A percentile compares a stretch with the other conserved stretches of the same genome.
Conservation (phyloP, 2,797 vertebrate genomes). For the Oryzias dopingdopingensis region DNA sequence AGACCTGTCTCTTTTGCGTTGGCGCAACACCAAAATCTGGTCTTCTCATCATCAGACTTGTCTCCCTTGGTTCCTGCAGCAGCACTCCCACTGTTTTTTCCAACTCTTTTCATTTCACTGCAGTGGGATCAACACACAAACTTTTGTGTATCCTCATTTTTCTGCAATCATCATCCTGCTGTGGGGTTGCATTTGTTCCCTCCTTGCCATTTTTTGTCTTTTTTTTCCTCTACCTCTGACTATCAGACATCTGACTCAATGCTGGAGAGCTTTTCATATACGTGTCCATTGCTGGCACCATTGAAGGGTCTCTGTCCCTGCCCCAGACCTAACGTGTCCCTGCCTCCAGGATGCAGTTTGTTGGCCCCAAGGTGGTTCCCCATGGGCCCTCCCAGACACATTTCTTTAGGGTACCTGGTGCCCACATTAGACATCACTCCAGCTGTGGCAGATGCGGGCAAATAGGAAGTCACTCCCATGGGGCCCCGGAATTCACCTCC, state of each 20-base stretch:
- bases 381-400: conserved; percentile 80
- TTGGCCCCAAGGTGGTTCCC: conserved; percentile 88
- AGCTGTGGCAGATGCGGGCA: conserved; percentile 92
- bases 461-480: conserved; percentile 84
- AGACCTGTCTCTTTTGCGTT: conserved; percentile 43
- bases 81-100: conserved; percentile 44
- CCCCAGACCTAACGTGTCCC: conserved; percentile 79
- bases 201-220: conserved; percentile 36
- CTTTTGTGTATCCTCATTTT: conserved; percentile 46
- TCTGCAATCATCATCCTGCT: conserved; percentile 38
- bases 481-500: conserved; percentile 91
- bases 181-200: conserved; percentile 15
- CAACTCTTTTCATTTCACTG: conserved; percentile 42
- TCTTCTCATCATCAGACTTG: conserved; percentile 52
- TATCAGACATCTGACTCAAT: conserved; percentile 97
- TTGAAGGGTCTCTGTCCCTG: conserved; percentile 82
- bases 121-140: conserved; percentile 45
- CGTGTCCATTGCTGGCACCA: conserved; percentile 97
- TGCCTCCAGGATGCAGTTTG: conserved; percentile 74
- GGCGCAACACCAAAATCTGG: conserved; percentile 65
- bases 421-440: conserved; percentile 91
- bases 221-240: conserved; percentile 17
- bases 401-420: conserved; percentile 83
- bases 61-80: conserved; percentile 43
- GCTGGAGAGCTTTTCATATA: conserved; percentile 99